Evolutionary conservation across 2,888 invertebrate genomes (phyloP).

Genomic region (Incurvaria masculella): DNA sequence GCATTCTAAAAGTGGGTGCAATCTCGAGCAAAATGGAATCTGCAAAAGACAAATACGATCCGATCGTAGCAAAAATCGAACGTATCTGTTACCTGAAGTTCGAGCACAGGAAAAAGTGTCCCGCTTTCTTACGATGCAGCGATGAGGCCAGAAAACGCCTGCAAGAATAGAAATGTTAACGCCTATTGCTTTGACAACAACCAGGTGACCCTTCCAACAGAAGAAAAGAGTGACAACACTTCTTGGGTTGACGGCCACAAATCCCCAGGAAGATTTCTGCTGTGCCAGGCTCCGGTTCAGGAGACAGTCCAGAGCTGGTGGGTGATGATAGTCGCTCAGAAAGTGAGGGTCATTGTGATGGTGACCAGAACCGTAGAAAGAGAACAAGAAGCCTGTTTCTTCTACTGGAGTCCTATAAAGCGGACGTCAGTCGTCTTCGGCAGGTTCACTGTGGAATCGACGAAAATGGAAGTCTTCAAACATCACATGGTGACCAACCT

Average conservation of each 20-base stretch:
- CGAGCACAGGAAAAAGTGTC: slow-evolving; percentile 3
- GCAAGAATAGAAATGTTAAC: slow-evolving; percentile 1
- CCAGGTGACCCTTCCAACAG: slow-evolving; percentile 2
- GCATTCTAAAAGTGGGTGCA: too few species aligned
- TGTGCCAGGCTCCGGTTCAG: slow-evolving; percentile 8
- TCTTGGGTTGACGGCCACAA: slow-evolving; percentile 8
- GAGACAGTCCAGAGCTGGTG: slow-evolving; percentile 8
- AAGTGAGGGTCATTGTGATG: slow-evolving; percentile 6
- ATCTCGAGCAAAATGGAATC: slow-evolving; percentile 2
- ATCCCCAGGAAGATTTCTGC: slow-evolving; percentile 7
- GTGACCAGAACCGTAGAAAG: slow-evolving; percentile 7
- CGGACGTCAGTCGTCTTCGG: slow-evolving; percentile 4
- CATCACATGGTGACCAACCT: slow-evolving; percentile 6
- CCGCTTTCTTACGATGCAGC: background rate
- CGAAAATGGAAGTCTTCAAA: slow-evolving; percentile 4
- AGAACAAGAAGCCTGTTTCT: slow-evolving; percentile 8
- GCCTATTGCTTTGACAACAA: slow-evolving; percentile 4
- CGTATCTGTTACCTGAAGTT: background rate
- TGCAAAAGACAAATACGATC: slow-evolving; percentile 1
- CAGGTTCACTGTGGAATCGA: slow-evolving; percentile 5
- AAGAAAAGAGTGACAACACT: slow-evolving; percentile 6
- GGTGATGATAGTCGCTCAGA: slow-evolving; percentile 6
- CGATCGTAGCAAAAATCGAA: slow-evolving; percentile 1
- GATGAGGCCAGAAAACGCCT: slow-evolving; percentile 4
- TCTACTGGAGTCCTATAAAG: slow-evolving; percentile 7